phyloP scores from a whole-genome alignment of 2,888 invertebrate genomes.

The Drosophila percnosoma region DNA sequence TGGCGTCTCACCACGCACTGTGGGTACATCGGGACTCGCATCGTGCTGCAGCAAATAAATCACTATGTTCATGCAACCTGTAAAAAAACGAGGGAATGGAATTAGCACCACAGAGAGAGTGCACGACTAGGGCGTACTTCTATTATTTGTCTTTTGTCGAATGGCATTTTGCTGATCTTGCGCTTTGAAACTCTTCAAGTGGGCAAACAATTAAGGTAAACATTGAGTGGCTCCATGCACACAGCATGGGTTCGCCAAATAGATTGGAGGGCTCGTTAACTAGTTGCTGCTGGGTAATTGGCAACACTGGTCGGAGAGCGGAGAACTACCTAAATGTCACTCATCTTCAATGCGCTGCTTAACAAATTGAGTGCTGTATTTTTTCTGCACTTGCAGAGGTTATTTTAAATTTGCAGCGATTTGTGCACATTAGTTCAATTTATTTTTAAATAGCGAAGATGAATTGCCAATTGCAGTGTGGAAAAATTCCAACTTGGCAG shows the following conservation, averaged over 20 bases:
- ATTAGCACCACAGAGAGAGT: neutral
- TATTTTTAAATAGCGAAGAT: neutral
- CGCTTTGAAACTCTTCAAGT: no score
- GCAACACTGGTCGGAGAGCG: neutral
- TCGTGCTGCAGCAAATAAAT: slow-evolving; percentile 97
- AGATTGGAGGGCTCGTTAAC: no score
- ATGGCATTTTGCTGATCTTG: no score
- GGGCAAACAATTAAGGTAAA: no score
- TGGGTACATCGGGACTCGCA: slow-evolving; percentile 96
- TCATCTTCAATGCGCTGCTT: neutral
- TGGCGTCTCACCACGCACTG: slow-evolving; percentile 98
- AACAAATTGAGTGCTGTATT: neutral
- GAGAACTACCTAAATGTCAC: neutral
- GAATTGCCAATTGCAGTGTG: neutral
- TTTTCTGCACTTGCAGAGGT: neutral
- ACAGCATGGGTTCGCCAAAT: no score
- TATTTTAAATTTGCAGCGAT: neutral
- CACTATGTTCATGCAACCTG: slow-evolving; percentile 98
- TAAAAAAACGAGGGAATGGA: neutral
- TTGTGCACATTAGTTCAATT: neutral
- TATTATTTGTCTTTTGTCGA: no score
- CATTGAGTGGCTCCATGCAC: no score
- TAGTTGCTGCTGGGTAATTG: no score
- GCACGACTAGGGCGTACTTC: neutral
- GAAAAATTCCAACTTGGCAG: neutral